These are phyloP conservation scores for Baccha elongata DNA, from an alignment of 2,888 invertebrate species.

Conservation along the genomic window DNA sequence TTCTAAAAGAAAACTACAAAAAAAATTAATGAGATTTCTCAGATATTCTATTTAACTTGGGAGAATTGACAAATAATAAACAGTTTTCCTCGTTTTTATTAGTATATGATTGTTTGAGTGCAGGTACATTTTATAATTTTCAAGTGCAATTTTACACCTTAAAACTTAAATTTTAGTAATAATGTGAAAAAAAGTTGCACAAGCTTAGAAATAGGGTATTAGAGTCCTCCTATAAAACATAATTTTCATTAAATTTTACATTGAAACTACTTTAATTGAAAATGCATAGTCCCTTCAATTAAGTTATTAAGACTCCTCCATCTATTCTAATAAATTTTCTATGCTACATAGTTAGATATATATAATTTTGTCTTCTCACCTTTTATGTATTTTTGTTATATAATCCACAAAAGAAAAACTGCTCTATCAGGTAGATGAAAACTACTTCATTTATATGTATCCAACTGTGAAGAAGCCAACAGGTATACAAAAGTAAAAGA, in stretches of 20 bases:
- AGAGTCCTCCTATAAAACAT: no score
- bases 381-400: conserved; percentile 44
- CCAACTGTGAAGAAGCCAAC: conserved; percentile 53
- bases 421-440: conserved; percentile 53
- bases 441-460: conserved; percentile 37
- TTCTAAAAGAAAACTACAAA: no score
- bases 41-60: no score
- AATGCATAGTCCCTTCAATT: neutral
- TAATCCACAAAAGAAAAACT: conserved; percentile 64
- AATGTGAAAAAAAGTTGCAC: no score
- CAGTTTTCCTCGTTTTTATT: no score
- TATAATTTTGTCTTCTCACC: conserved; percentile 41
- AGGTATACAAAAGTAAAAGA: conserved; percentile 25
- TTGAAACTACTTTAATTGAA: neutral
- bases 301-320: neutral
- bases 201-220: no score
- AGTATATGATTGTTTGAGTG: no score
- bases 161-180: no score
- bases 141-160: no score
- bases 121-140: no score
- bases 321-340: neutral
- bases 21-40: no score
- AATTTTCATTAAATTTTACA: neutral
- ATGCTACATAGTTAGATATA: neutral
- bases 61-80: no score